Evolutionary conservation across 2,797 vertebrate genomes (phyloP), one percentile per base, ranked within the genome.

Genomic region (Thripadectes ignobilis): DNA sequence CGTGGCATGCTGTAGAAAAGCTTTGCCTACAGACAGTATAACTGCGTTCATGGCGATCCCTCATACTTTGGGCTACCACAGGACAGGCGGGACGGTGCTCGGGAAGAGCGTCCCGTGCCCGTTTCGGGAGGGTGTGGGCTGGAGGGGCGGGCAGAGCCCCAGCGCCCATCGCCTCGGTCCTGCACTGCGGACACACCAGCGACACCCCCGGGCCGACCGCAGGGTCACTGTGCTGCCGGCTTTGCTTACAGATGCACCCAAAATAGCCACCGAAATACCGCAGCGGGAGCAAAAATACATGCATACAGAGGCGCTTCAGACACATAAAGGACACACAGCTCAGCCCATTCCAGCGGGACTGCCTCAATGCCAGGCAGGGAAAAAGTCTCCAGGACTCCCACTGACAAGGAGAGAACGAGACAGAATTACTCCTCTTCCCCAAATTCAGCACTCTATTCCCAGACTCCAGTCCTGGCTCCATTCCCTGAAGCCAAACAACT

Each of bases 191-290:
- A 29, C 66, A 43, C 27, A 20, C 41, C 41, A 34, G 36, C 82
- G 48, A 3, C 8, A 14, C 34, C 19, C 13, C 9, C 15, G 0
- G 12, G 49, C 78, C 24, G 26, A 81, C n/a, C n/a, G n/a, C n/a
- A 29, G 54, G 65, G 48, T 52, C 54, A 11, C 57, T 72, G 22
- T 36, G 61, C 49, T 46, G 57, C 24, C 43, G 88, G 86, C 75
- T 93, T 95, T 95, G 90, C 89, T 96, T 90, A 92, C 5, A 89
- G 83, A 93, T 75, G 54, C 36, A 88, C 69, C 83, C 69, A 73
- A 84, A 95, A 96, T 95, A 95, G 85, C 76, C 59, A 8, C 34
- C 66, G 78, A 55, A 95, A 95, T 95, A 68, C 77, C 83, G 66
- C 15, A 36, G 29, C 45, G 78, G 81, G 79, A 78, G 62, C 85